Base-by-base conservation (phyloP, 1,140 invertebrate species). In the Hydropsyche tenuis region DNA sequence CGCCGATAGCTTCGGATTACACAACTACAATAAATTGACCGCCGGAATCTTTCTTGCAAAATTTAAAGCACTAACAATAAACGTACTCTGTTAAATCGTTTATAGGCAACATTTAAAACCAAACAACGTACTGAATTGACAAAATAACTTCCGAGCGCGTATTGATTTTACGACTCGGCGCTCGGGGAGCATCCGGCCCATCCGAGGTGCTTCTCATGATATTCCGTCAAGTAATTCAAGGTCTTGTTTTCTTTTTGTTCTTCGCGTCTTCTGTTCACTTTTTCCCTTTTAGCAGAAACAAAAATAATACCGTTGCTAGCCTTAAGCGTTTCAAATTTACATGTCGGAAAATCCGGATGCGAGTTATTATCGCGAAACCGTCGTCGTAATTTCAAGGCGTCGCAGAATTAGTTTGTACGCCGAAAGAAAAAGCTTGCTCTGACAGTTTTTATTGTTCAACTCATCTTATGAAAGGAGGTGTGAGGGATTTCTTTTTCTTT, bases 271-370 rank as follows among this genome's bases (percentile, higher is more conserved):
- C 60, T 22, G 23, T 63, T 22, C 63, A 6, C 18, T 62, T 46
- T 23, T 63, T 11, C 60, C 22, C 63, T 16, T 16, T 63, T 14
- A 30, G 27, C 14, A 16, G 9, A 23, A 65, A 65, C 23, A 65
- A 65, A 43, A 65, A 65, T 42, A 43, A 43, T 43, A 5, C 23
- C 27, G 16, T 53, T 18, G n/a, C 23, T 37, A 37, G 30, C 23
- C 27, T 63, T 12, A 1, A 30, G 23, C 63, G 42, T 46, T 20
- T 43, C 63, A 43, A 46, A 66, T 66, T 66, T 66, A 66, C 42
- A 66, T 66, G 25, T 42, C 23, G 60, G 60, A 63, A 63, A 63
- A 63, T 63, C 22, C 60, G 23, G 42, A 66, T 45, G 63, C 63
- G 63, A 46, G 42, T 66, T 66, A 66, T 66, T 66, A 66, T 37